Percentiles rank a stretch among this genome's conserved stretches.
Conservation (phyloP, 2,113 vertebrate genomes). For the Gavia stellata region DNA sequence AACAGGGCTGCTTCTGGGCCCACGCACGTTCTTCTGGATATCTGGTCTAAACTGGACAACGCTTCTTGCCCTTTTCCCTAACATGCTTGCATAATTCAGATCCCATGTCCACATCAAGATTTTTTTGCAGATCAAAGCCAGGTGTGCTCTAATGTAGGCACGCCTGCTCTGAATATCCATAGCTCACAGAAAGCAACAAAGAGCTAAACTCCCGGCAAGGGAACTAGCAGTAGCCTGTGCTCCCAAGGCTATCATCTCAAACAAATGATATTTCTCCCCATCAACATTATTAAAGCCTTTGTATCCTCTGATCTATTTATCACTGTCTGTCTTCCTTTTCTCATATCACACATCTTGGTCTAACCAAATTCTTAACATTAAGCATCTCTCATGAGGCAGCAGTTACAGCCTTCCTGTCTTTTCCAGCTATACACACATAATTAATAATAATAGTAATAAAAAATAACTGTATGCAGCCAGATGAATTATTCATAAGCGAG, state of each 20-base stretch:
- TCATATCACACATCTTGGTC: background rate
- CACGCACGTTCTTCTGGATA: fast-evolving
- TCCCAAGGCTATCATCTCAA: constrained; percentile 6
- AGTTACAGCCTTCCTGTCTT: background rate
- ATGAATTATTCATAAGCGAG: constrained; percentile 60
- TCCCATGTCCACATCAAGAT: background rate
- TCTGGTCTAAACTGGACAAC: background rate
- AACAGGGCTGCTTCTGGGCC: background rate
- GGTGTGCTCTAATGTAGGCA: background rate
- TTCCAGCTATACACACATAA: constrained; percentile 19
- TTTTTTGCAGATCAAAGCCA: background rate
- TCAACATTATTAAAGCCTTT: constrained; percentile 29
- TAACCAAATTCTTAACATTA: constrained; percentile 20
- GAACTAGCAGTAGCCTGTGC: background rate
- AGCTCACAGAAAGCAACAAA: background rate
- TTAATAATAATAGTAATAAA: constrained; percentile 34
- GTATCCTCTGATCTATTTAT: constrained; percentile 31
- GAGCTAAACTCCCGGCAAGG: background rate
- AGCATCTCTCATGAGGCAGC: background rate
- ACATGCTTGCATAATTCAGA: background rate
- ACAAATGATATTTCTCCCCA: constrained; percentile 24
- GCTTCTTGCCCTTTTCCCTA: background rate
- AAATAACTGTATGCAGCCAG: background rate
- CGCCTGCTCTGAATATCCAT: background rate
- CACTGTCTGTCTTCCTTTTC: constrained; percentile 3